Conservation (phyloP, 2,888 invertebrate genomes). For the Fissipunctia ypsillon region DNA sequence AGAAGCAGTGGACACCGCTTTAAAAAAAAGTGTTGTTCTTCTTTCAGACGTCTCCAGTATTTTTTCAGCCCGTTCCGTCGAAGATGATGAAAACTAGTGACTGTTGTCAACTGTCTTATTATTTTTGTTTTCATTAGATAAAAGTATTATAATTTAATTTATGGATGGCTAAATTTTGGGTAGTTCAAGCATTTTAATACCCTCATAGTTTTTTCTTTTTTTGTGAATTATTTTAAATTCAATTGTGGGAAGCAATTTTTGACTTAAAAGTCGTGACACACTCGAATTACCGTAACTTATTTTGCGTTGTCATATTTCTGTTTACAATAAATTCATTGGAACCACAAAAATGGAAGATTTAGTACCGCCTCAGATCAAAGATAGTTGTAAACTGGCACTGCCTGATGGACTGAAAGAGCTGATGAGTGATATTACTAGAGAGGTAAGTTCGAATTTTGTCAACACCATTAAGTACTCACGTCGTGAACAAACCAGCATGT, state of each 20-base stretch:
- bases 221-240: background rate
- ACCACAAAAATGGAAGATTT: constrained; percentile 74
- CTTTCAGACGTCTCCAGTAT: constrained; percentile 22
- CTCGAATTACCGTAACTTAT: constrained; percentile 56
- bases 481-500: background rate
- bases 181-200: background rate
- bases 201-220: background rate
- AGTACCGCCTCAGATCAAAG: constrained; percentile 73
- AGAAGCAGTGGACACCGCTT: no score
- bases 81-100: constrained; percentile 32
- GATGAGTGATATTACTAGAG: constrained; percentile 93
- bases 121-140: background rate
- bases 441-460: constrained; percentile 83
- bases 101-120: background rate
- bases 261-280: constrained; percentile 40
- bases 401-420: constrained; percentile 93
- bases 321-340: constrained; percentile 41
- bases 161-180: background rate
- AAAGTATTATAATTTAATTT: no score
- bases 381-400: constrained; percentile 79
- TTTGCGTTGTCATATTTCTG: constrained; percentile 31
- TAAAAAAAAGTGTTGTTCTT: background rate
- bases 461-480: no score
- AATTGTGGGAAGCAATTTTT: background rate
- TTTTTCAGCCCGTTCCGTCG: constrained; percentile 22